A percentile compares a stretch with the other conserved stretches of the same genome.
phyloP scores from a whole-genome alignment of 2,113 vertebrate genomes.

The Calypte anna region DNA sequence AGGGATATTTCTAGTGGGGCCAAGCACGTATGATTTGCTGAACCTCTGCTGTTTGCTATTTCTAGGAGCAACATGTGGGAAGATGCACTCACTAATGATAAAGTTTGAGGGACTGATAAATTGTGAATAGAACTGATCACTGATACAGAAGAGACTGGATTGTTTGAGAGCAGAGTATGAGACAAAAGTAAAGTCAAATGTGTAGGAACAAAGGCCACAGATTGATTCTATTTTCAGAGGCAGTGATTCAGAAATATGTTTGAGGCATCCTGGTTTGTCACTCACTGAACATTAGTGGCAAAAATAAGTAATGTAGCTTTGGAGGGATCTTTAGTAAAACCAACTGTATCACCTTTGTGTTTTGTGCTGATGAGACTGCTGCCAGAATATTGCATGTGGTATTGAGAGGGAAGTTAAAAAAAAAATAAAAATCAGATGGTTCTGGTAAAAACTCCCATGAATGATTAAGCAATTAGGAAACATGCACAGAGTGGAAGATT shows the following conservation, averaged over 20 bases:
- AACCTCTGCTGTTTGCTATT: neutral
- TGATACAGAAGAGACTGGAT: conserved; percentile 1
- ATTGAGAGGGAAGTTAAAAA: neutral
- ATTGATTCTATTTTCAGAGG: conserved; percentile 1
- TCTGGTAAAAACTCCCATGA: conserved; percentile 2
- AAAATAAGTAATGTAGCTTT: neutral
- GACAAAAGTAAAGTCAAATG: conserved; percentile 33
- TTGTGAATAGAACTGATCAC: conserved; percentile 22
- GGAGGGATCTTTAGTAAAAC: neutral
- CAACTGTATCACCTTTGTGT: neutral
- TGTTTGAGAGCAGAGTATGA: neutral
- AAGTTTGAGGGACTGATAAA: conserved; percentile 16
- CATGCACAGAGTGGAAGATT: neutral
- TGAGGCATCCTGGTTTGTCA: neutral
- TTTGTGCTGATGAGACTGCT: neutral
- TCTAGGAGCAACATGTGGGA: neutral
- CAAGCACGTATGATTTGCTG: neutral
- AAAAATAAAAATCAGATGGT: neutral
- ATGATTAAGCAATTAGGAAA: conserved; percentile 33
- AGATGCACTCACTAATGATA: neutral
- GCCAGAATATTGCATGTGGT: neutral
- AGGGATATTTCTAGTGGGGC: neutral
- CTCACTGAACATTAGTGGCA: neutral
- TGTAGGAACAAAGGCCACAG: conserved; percentile 10
- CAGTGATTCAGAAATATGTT: neutral